Conservation (phyloP, 2,113 vertebrate species). For the Phaethon lepturus region DNA sequence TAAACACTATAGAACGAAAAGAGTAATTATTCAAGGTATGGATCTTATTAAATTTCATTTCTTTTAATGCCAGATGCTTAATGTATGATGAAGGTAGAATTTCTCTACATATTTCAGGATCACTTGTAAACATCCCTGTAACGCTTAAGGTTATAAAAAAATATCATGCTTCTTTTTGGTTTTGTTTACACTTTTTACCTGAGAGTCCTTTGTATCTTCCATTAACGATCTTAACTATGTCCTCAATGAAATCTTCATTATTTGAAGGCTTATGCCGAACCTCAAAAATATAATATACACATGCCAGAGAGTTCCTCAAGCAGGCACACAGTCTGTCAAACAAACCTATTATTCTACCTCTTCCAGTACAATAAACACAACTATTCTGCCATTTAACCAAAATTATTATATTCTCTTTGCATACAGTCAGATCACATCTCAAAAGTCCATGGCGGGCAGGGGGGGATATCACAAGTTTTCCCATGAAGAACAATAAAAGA, state of each 20-base stretch:
- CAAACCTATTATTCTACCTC: background rate
- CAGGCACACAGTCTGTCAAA: background rate
- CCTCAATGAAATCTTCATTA: conserved; percentile 80
- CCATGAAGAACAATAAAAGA: background rate
- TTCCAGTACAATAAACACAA: background rate
- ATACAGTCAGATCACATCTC: background rate
- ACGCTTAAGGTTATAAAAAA: background rate
- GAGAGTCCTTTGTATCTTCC: conserved; percentile 89
- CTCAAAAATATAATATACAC: conserved; percentile 66
- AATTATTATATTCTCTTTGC: background rate
- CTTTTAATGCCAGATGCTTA: background rate
- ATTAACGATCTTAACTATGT: conserved; percentile 87
- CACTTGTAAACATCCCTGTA: background rate
- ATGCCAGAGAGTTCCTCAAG: background rate
- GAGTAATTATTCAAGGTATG: background rate
- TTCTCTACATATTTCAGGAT: background rate
- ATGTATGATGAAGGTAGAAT: background rate
- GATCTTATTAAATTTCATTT: background rate
- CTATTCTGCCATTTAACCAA: background rate
- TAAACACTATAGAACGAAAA: background rate
- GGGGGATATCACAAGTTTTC: background rate
- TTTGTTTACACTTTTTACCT: conserved; percentile 75
- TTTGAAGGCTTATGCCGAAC: conserved; percentile 87
- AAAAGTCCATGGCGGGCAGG: background rate
- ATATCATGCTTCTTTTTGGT: background rate